Evolutionary conservation across 2,888 invertebrate species (phyloP).

Genomic region (Chloromyia formosa): DNA sequence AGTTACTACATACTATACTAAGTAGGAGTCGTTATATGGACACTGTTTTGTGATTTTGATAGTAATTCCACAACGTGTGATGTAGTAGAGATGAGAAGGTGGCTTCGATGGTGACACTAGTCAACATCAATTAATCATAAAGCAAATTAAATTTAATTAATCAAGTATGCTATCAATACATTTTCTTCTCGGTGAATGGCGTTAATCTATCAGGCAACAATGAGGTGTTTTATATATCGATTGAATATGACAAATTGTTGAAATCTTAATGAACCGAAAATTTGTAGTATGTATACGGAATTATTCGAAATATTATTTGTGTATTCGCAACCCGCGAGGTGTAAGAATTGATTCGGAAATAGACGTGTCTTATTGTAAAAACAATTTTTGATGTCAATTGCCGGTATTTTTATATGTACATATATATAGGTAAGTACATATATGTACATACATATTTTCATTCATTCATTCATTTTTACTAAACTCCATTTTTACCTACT

Average conservation of each 20-base stretch:
- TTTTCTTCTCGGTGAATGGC: neutral
- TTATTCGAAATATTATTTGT: no score
- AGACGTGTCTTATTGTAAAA: no score
- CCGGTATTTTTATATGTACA: no score
- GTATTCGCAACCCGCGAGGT: no score
- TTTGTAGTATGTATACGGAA: no score
- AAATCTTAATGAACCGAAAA: neutral
- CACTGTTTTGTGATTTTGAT: neutral
- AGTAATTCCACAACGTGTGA: conserved; percentile 28
- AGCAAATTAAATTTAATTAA: conserved; percentile 36
- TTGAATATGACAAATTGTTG: neutral
- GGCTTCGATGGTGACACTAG: conserved; percentile 33
- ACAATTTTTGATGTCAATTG: no score
- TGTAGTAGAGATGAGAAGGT: conserved; percentile 20
- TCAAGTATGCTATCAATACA: neutral
- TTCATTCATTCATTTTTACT: no score
- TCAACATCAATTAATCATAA: conserved; percentile 32
- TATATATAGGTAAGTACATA: no score
- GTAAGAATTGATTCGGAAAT: no score
- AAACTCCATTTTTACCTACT: no score
- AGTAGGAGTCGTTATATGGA: neutral
- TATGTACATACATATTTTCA: no score
- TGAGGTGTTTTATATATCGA: neutral
- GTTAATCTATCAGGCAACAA: neutral
- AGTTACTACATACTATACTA: no score